Evolutionary conservation across 2,113 vertebrate species (phyloP).

Genomic region (Collichthys lucidus): DNA sequence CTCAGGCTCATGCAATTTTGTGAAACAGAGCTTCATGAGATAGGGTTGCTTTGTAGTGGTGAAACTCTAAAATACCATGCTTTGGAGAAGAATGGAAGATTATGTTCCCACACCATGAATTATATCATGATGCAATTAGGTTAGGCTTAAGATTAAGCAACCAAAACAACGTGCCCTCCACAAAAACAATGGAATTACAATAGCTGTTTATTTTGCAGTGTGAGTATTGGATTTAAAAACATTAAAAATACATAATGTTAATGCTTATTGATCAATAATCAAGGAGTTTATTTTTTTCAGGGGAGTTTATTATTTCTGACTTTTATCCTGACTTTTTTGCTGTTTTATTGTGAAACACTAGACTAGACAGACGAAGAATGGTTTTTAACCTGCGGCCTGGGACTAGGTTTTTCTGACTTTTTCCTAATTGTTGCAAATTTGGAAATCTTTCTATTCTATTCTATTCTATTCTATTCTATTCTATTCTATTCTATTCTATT

Average conservation of each 20-base stretch:
- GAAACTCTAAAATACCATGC: conserved; percentile 23
- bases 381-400: not conserved
- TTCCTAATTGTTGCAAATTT: not conserved
- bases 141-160: not conserved
- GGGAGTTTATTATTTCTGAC: not conserved
- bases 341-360: not conserved
- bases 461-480: too few relatives aligned
- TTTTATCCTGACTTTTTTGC: not conserved
- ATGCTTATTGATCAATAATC: too few relatives aligned
- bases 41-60: conserved; percentile 1
- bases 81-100: conserved; percentile 35
- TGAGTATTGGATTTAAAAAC: not conserved
- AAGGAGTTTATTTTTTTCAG: not conserved
- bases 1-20: conserved; percentile 45
- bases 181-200: conserved; percentile 1
- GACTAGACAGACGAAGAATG: not conserved
- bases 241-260: too few relatives aligned
- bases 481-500: too few relatives aligned
- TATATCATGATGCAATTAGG: not conserved
- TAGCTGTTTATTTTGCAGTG: not conserved
- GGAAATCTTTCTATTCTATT: too few relatives aligned
- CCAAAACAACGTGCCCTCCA: not conserved
- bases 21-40: conserved; percentile 48
- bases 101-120: conserved; percentile 11
- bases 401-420: not conserved